phyloP scores from a whole-genome alignment of 2,888 invertebrate species.

The Synergus gifuensis region DNA sequence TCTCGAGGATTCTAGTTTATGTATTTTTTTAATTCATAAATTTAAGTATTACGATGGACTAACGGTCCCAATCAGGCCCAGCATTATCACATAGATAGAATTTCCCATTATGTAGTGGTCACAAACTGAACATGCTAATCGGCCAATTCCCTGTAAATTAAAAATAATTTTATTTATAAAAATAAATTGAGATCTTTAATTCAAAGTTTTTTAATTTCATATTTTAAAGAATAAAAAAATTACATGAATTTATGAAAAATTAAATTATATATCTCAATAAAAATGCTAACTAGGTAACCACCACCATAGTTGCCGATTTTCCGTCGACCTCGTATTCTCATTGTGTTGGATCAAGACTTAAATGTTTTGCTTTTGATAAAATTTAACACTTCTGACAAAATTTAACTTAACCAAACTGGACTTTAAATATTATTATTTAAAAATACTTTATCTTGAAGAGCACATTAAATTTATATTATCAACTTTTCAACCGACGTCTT shows the following conservation, averaged over 20 bases:
- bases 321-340: conserved; percentile 50
- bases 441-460: not conserved
- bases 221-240: not conserved
- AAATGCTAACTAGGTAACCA: conserved; percentile 48
- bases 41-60: conserved; percentile 66
- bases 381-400: not conserved
- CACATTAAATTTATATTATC: not conserved
- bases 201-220: not conserved
- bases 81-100: conserved; percentile 69
- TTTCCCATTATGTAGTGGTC: conserved; percentile 71
- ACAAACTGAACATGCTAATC: conserved; percentile 69
- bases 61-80: conserved; percentile 75
- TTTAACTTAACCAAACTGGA: not conserved
- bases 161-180: not conserved
- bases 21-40: conserved; percentile 29
- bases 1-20: not conserved
- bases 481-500: not conserved
- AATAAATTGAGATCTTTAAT: not conserved
- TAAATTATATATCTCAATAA: not conserved
- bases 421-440: not conserved
- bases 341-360: conserved; percentile 1
- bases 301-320: conserved; percentile 50
- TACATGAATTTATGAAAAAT: too few species aligned
- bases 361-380: not conserved
- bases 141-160: conserved; percentile 55